These are phyloP conservation scores for Catharus ustulatus DNA, from an alignment of 2,797 vertebrate genomes.

Conservation along the genomic window DNA sequence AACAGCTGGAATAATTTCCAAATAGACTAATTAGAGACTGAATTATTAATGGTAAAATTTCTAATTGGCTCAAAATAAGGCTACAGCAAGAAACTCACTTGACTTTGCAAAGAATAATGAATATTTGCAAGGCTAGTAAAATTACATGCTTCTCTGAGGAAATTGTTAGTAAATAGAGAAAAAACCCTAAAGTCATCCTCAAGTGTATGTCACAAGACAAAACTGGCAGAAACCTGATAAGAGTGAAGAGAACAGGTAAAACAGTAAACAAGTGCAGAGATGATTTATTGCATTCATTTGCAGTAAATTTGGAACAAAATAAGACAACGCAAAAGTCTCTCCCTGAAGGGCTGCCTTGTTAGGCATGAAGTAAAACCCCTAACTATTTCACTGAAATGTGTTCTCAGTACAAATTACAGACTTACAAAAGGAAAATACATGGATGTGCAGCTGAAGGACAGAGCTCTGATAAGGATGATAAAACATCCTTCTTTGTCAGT, in stretches of 20 bases:
- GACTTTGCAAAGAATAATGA: conserved; percentile 50
- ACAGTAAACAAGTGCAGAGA: conserved; percentile 12
- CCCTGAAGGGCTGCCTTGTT: conserved; percentile 44
- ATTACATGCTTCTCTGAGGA: conserved; percentile 21
- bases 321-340: neutral
- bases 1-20: conserved; percentile 58
- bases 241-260: conserved; percentile 19
- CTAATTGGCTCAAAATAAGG: conserved; percentile 50
- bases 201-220: conserved; percentile 3
- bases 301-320: conserved; percentile 34
- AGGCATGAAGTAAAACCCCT: neutral
- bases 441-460: conserved; percentile 20
- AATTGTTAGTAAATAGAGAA: neutral
- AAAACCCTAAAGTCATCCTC: neutral
- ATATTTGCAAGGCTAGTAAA: conserved; percentile 43
- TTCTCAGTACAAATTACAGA: conserved; percentile 22
- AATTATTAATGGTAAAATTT: conserved; percentile 55
- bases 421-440: neutral
- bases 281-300: conserved; percentile 51
- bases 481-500: neutral
- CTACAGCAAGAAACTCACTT: conserved; percentile 28
- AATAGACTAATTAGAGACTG: conserved; percentile 38
- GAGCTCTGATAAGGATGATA: conserved; percentile 10
- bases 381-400: neutral
- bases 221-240: conserved; percentile 10